Evolutionary conservation across 2,888 invertebrate genomes (phyloP).

Genomic region (Cataglyphis albicans): DNA sequence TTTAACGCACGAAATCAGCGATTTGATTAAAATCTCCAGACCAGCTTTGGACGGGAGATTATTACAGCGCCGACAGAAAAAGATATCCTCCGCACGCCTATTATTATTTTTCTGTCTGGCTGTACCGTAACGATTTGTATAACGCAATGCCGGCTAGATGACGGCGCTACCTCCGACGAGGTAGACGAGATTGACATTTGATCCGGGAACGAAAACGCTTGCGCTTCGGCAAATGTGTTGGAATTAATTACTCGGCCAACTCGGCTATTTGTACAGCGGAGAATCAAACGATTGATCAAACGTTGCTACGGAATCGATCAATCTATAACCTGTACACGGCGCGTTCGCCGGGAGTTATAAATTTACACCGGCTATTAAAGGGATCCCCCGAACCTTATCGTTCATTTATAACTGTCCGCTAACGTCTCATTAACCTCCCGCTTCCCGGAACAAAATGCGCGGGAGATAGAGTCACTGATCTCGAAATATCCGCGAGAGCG

Average conservation of each 20-base stretch:
- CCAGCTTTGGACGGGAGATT: conserved; percentile 36
- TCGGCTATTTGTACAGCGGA: conserved; percentile 46
- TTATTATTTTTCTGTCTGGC: conserved; percentile 28
- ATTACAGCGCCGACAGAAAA: conserved; percentile 42
- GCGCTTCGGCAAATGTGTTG: conserved; percentile 57
- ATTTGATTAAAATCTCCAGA: not conserved
- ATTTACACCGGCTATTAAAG: conserved; percentile 72
- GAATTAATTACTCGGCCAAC: conserved; percentile 67
- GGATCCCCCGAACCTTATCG: conserved; percentile 69
- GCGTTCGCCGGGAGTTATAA: conserved; percentile 60
- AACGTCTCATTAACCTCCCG: conserved; percentile 73
- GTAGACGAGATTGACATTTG: conserved; percentile 41
- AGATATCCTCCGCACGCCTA: not conserved
- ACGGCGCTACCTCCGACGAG: conserved; percentile 9
- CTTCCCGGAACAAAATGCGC: conserved; percentile 65
- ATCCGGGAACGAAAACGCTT: conserved; percentile 38
- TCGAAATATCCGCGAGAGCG: conserved; percentile 63
- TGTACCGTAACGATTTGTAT: conserved; percentile 30
- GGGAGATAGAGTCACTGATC: conserved; percentile 60
- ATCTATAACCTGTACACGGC: conserved; percentile 62
- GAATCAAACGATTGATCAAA: conserved; percentile 71
- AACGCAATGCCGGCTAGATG: conserved; percentile 25
- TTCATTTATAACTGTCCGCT: conserved; percentile 76
- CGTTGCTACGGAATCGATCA: conserved; percentile 71
- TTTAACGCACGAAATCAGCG: not conserved